A percentile compares a stretch with the other conserved stretches of the same genome.
Evolutionary conservation across 2,888 invertebrate species (phyloP).

Genomic region (Lampropteryx suffumata): DNA sequence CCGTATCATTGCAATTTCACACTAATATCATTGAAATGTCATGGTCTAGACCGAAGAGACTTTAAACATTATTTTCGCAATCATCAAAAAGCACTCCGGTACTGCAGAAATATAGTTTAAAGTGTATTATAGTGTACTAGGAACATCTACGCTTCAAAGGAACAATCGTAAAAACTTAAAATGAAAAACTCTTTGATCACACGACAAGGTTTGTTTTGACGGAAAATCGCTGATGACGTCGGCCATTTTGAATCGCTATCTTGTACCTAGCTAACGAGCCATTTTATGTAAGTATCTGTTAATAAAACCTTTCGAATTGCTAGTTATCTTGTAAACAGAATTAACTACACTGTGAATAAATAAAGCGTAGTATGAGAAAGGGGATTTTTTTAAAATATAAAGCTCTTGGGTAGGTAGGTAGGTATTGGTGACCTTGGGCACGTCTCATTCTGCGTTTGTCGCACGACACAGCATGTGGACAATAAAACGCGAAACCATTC

Average conservation of each 20-base stretch:
- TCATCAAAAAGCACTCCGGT: conserved; percentile 27
- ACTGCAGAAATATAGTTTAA: too few species aligned
- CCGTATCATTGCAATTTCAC: conserved; percentile 3
- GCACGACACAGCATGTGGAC: background rate
- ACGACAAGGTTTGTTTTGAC: conserved; percentile 57
- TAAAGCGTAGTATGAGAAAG: too few species aligned
- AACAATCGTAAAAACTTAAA: conserved; percentile 42
- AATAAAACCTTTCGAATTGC: too few species aligned
- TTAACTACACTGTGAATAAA: too few species aligned
- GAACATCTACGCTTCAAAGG: too few species aligned
- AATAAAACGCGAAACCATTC: conserved; percentile 10
- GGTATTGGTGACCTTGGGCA: conserved; percentile 1
- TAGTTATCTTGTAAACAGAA: too few species aligned
- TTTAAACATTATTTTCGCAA: conserved; percentile 14
- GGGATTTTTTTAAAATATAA: too few species aligned
- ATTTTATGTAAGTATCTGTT: too few species aligned
- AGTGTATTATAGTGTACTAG: too few species aligned
- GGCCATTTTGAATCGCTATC: conserved; percentile 33
- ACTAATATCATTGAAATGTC: conserved; percentile 1
- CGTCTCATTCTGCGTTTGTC: background rate
- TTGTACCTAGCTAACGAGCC: too few species aligned
- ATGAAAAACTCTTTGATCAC: conserved; percentile 50
- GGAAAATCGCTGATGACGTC: conserved; percentile 43
- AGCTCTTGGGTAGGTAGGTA: too few species aligned
- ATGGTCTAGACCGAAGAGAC: conserved; percentile 14